Base-by-base conservation (phyloP, 2,113 vertebrate genomes). In the Amblyornis subalaris region DNA sequence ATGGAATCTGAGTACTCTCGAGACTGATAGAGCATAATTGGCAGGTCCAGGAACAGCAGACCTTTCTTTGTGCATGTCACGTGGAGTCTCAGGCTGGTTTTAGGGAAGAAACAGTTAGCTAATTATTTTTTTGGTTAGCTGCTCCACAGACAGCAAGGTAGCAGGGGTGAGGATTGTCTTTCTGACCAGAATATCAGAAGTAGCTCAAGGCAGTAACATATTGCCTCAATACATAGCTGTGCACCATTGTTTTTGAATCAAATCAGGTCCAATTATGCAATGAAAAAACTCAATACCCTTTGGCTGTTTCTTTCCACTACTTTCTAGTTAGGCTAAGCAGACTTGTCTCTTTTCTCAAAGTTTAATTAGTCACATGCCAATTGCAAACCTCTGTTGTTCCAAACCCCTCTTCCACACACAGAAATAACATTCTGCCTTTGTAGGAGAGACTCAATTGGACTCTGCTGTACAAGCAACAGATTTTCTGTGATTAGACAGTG, bases 401-500 rank as follows among this genome's bases (percentile, higher is more conserved):
- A n/a, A 79, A 83, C 48, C 10, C 38, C 12, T 54, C 40, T 80
- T 75, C 36, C 40, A 36, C 22, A 18, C 6, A 12, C 35, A 83
- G 35, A 88, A 88, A 78, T 28, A 45, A 8, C 42, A 88, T n/a
- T 60, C 31, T 69, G 4, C 54, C 33, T 53, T 60, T 84, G 29
- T 66, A 91, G 55, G 9, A 72, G 50, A 88, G n/a, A 71, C 40
- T 47, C 18, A 78, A 44, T 84, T 1, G 0, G 15, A 44, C 36
- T 87, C 74, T 89, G 65, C 57, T 80, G 29, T 87, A 89, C 67
- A 33, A 87, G 26, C 71, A 67, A 38, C 66, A 70, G 64, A 66
- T 90, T 86, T 94, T 79, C 38, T 81, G 48, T 75, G 67, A 90
- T 92, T 74, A 95, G 80, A 84, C 57, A 88, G 51, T 76, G 58